A percentile compares a stretch with the other conserved stretches of the same genome.
Conservation (phyloP, 1,140 invertebrate genomes). For the Drosophila pectinifera region DNA sequence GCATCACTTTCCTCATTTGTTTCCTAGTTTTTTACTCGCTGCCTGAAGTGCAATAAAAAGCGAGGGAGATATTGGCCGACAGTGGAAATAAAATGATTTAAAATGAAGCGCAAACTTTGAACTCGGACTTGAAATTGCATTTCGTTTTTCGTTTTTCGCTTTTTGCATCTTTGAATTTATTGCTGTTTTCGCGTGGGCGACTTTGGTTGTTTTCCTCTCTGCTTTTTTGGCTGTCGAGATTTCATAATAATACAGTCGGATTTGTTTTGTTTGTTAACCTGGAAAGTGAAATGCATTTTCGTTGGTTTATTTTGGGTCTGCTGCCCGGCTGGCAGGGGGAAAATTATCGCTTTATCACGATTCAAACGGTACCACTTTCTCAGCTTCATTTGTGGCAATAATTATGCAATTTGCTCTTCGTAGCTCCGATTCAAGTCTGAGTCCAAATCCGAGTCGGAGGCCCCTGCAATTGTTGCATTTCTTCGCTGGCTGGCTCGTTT, state of each 20-base stretch:
- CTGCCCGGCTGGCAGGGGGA: conserved; percentile 26
- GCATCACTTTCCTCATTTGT: conserved; percentile 45
- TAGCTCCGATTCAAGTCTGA: conserved; percentile 23
- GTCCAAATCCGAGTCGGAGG: conserved; percentile 1
- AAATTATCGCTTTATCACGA: conserved; percentile 83
- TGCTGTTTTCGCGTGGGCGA: conserved; percentile 63
- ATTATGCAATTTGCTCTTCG: conserved; percentile 79
- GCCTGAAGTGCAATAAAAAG: conserved; percentile 58
- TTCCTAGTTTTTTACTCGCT: conserved; percentile 30
- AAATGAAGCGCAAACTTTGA: conserved; percentile 71
- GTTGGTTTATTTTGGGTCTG: conserved; percentile 13
- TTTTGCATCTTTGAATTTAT: conserved; percentile 48
- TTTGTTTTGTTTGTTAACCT: conserved; percentile 71
- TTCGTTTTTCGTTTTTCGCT: conserved; percentile 6
- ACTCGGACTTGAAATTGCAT: conserved; percentile 62
- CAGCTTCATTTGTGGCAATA: conserved; percentile 81
- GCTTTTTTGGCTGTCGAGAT: conserved; percentile 30
- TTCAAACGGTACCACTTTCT: conserved; percentile 82
- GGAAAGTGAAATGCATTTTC: conserved; percentile 79
- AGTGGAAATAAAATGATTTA: conserved; percentile 69
- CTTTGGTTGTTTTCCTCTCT: conserved; percentile 39
- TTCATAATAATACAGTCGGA: conserved; percentile 59
- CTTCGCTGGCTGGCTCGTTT: conserved; percentile 23
- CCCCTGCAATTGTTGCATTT: conserved; percentile 64
- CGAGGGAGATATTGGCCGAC: conserved; percentile 25